phyloP scores from a whole-genome alignment of 2,797 vertebrate genomes.

The Halcyon leucocephala region DNA sequence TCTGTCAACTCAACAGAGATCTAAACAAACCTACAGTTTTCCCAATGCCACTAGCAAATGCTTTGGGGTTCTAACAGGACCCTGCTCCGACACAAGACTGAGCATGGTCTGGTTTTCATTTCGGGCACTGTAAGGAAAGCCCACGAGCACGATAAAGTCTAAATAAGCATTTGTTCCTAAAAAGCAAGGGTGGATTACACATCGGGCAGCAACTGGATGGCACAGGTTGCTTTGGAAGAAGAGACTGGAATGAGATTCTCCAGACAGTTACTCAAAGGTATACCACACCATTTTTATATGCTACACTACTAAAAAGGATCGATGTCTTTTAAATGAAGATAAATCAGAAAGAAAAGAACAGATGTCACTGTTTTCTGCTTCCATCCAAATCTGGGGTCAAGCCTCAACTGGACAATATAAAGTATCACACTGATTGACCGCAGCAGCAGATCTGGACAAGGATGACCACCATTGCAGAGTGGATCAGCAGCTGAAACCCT shows the following conservation, averaged over 20 bases:
- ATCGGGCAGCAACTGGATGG: rapidly evolving
- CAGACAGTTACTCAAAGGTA: background rate
- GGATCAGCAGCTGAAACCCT: background rate
- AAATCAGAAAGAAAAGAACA: background rate
- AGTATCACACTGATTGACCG: background rate
- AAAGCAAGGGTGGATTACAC: background rate
- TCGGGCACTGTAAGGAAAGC: background rate
- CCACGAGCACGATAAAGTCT: background rate
- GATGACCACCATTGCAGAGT: background rate
- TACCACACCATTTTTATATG: background rate
- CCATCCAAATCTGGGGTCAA: background rate
- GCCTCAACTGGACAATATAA: background rate
- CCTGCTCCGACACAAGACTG: background rate
- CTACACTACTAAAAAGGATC: background rate
- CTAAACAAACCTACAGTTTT: constrained; percentile 34
- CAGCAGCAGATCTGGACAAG: background rate
- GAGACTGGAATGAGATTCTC: background rate
- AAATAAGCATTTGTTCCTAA: background rate
- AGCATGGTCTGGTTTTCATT: constrained; percentile 12
- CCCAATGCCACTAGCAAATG: background rate
- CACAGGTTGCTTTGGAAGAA: background rate
- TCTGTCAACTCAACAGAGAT: constrained; percentile 15
- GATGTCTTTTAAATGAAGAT: background rate
- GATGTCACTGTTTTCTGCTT: background rate
- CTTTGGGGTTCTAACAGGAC: constrained; percentile 16